Evolutionary conservation across 2,113 vertebrate genomes (phyloP).

Genomic region (Ceyx margarethae): DNA sequence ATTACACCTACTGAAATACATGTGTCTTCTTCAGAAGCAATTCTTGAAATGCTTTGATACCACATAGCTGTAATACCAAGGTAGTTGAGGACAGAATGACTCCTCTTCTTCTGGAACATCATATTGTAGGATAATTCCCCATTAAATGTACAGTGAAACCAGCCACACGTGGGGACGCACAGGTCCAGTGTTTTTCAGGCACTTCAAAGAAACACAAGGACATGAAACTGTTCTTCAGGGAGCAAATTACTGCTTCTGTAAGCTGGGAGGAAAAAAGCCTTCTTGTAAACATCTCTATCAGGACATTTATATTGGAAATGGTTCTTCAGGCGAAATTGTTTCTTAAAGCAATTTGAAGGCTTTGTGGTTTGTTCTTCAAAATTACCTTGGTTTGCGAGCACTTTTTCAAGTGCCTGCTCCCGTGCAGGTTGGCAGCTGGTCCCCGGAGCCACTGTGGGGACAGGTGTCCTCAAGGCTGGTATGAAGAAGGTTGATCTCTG

Average conservation of each 20-base stretch:
- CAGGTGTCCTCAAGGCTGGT: not conserved
- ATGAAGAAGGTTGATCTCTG: rapidly evolving
- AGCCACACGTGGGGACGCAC: not conserved
- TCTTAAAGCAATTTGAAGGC: not conserved
- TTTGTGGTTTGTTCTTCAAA: not conserved
- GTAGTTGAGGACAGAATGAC: not conserved
- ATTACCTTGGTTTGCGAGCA: not conserved
- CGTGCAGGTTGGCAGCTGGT: rapidly evolving
- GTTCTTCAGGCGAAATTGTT: not conserved
- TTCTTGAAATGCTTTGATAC: not conserved
- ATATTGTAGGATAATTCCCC: not conserved
- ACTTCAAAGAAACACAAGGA: not conserved
- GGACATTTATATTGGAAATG: not conserved
- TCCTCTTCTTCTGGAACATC: not conserved
- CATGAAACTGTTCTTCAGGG: not conserved
- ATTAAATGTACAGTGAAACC: not conserved
- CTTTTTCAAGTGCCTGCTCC: not conserved
- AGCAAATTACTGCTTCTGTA: not conserved
- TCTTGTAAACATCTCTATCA: not conserved
- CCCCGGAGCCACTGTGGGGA: not conserved
- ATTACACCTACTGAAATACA: not conserved
- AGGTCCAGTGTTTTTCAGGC: not conserved
- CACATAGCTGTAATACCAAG: not conserved
- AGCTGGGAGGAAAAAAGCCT: not conserved
- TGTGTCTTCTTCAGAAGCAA: not conserved